phyloP scores from a whole-genome alignment of 2,888 invertebrate species.

The Mayetiola destructor region DNA sequence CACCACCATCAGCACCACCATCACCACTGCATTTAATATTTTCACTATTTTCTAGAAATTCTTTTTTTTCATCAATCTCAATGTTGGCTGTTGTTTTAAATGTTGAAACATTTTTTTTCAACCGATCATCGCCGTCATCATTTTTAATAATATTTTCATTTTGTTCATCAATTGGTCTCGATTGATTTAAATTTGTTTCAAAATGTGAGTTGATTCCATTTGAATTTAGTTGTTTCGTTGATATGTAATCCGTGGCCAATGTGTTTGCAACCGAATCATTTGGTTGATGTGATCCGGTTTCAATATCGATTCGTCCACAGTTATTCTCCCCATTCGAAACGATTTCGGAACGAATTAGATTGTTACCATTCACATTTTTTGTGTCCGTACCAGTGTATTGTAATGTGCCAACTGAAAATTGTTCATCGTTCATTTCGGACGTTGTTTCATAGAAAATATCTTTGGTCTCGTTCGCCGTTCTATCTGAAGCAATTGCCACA shows the following conservation, averaged over 20 bases:
- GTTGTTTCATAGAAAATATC: slow-evolving; percentile 11
- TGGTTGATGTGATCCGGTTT: too few species aligned
- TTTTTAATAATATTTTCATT: too few species aligned
- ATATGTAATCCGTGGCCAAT: background rate
- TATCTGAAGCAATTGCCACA: background rate
- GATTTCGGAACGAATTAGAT: background rate
- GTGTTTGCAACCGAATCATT: background rate
- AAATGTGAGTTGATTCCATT: too few species aligned
- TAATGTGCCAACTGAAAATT: background rate
- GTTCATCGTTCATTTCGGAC: background rate
- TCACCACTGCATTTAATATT: background rate
- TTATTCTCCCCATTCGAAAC: background rate
- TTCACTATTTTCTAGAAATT: too few species aligned
- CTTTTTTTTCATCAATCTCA: too few species aligned
- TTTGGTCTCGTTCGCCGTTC: slow-evolving; percentile 1
- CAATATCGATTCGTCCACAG: background rate
- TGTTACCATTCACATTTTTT: background rate
- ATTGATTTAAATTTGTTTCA: too few species aligned
- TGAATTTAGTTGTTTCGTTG: too few species aligned
- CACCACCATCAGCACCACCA: background rate
- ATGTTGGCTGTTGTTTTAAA: background rate
- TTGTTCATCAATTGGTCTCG: too few species aligned
- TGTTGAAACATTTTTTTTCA: background rate
- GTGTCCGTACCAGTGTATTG: slow-evolving; percentile 3
- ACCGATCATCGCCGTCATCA: slow-evolving; percentile 1